A percentile compares a stretch with the other conserved stretches of the same genome.
phyloP scores from a whole-genome alignment of 2,888 invertebrate species.

The Polyploca ridens region DNA sequence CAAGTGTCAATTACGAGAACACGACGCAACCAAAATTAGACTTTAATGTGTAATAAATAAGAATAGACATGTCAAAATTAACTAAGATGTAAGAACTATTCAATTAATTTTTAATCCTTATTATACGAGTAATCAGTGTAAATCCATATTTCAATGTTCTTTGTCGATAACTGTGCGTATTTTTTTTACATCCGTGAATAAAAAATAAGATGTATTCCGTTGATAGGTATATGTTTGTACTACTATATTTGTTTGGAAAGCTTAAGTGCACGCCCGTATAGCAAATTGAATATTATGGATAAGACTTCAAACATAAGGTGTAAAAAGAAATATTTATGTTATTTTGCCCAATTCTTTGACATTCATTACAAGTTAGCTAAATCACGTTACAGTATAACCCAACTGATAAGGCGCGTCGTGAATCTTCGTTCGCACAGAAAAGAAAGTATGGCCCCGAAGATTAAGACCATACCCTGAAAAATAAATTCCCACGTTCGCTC shows the following conservation, averaged over 20 bases:
- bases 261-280: not conserved
- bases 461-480: no score
- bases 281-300: not conserved
- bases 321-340: not conserved
- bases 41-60: not conserved
- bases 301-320: not conserved
- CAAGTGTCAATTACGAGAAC: conserved; percentile 6
- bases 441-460: no score
- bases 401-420: no score
- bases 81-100: no score
- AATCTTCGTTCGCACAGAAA: no score
- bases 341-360: not conserved
- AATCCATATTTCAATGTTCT: not conserved
- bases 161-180: not conserved
- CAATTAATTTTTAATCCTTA: no score
- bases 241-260: not conserved
- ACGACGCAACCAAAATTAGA: not conserved
- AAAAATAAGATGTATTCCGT: not conserved
- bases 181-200: not conserved
- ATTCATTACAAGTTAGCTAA: no score
- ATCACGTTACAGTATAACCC: no score
- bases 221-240: not conserved
- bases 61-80: no score
- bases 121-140: not conserved
- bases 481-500: no score